Conservation (phyloP, 2,888 invertebrate species). For the Cordilura impudica region DNA sequence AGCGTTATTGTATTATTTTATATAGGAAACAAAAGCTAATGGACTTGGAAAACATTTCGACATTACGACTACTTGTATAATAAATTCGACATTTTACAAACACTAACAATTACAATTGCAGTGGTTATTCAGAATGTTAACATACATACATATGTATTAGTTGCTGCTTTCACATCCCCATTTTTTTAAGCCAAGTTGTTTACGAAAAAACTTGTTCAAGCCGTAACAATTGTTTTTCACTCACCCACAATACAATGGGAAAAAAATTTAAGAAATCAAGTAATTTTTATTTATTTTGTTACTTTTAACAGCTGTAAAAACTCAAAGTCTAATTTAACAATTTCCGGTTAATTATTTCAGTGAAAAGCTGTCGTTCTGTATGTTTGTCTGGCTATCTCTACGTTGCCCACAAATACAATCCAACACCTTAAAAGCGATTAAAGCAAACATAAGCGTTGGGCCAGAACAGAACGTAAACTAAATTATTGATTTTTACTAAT, state of each 20-base stretch:
- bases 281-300: not conserved
- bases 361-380: slow-evolving; percentile 25
- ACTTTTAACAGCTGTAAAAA: slow-evolving; percentile 34
- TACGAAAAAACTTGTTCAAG: not conserved
- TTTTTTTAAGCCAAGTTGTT: not conserved
- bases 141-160: not conserved
- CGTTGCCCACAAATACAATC: slow-evolving; percentile 8
- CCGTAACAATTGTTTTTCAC: not conserved
- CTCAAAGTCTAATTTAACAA: slow-evolving; percentile 20
- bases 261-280: not conserved
- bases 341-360: slow-evolving; percentile 44
- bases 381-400: not conserved
- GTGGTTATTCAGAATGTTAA: not conserved
- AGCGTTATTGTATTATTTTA: too few relatives aligned
- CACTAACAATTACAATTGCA: not conserved
- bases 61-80: too few relatives aligned
- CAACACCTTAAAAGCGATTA: slow-evolving; percentile 31
- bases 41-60: too few relatives aligned
- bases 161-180: not conserved
- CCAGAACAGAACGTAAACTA: slow-evolving; percentile 25
- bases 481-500: slow-evolving; percentile 45
- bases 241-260: not conserved
- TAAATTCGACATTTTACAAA: too few relatives aligned
- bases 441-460: not conserved
- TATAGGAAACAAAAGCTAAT: too few relatives aligned